Base-by-base conservation (phyloP, 2,888 invertebrate genomes). In the Selenia dentaria region DNA sequence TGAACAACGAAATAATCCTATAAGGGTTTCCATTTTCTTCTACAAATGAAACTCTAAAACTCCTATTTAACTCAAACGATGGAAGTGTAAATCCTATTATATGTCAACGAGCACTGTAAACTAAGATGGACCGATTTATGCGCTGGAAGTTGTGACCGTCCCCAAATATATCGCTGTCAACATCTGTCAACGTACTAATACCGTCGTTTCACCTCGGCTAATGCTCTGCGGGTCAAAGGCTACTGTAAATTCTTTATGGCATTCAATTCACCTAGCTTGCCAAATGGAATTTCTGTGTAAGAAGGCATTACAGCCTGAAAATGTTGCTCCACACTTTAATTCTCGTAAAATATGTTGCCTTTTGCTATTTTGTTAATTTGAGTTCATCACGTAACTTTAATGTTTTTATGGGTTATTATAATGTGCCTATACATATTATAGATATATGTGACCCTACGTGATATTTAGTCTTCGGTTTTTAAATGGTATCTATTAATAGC, bases 211-310 rank as follows among this genome's bases (percentile, higher is more conserved):
- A 54, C 57, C 51, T 50, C 54, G 54, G 62, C 64, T 66, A 74
- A 72, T 70, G 67, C 51, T 49, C 47, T 38, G 26, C 41, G 64
- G 65, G 65, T 59, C 67, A 67, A 55, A 62, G 67, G 59, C 55
- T 50, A 66, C 66, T 65, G 67, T 72, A 70, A 70, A 70, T 73
- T 69, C 67, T 67, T 67, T 64, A 65, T 63, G 56, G 57, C 53
- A 63, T 69, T 72, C 70, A 63, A 63, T 62, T 50, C 61, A 63
- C 59, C 66, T 67, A 62, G 62, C 55, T 51, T 39, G 50, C 64
- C 69, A 76, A 79, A 80, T 79, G 78, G 79, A 73, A 61, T 76
- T 79, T 73, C 64, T 64, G 51, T 79, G 78, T 79, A 66, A 67
- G 59, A 49, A 58, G 52, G 52, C 59, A 54, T 64, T 57, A 58